A percentile compares a stretch with the other conserved stretches of the same genome.
phyloP scores from a whole-genome alignment of 2,888 invertebrate genomes.

The Sarcophaga carnaria region DNA sequence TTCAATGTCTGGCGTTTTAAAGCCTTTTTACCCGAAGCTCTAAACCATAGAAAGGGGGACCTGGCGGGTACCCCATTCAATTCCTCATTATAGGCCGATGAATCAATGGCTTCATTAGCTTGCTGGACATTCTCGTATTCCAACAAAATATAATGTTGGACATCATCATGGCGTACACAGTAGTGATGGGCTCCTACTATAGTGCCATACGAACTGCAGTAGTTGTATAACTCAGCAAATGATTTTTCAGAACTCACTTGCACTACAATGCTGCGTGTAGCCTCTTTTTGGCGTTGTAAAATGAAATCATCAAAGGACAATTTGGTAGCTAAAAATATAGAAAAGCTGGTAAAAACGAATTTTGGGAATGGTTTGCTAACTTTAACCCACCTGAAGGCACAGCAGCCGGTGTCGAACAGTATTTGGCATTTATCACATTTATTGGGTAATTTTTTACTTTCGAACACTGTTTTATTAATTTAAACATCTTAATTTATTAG shows the following conservation, averaged over 20 bases:
- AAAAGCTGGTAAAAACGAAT: neutral
- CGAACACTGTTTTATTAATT: conserved; percentile 44
- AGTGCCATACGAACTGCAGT: conserved; percentile 87
- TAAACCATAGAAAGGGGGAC: conserved; percentile 89
- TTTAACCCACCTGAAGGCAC: conserved; percentile 21
- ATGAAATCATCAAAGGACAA: conserved; percentile 84
- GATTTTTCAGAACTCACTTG: conserved; percentile 89
- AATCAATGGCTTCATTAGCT: conserved; percentile 83
- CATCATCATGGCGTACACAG: conserved; percentile 79
- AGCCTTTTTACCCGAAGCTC: conserved; percentile 81
- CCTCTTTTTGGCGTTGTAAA: conserved; percentile 85
- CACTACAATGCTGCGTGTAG: conserved; percentile 87
- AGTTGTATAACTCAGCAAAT: conserved; percentile 86
- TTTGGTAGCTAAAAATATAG: conserved; percentile 61
- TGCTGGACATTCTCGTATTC: conserved; percentile 85
- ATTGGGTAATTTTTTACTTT: conserved; percentile 40
- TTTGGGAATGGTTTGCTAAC: neutral
- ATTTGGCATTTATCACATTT: conserved; percentile 23
- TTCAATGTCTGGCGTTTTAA: conserved; percentile 31
- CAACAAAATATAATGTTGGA: conserved; percentile 89
- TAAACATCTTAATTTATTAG: conserved; percentile 48
- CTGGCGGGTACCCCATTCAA: conserved; percentile 85
- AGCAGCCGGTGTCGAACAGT: conserved; percentile 23
- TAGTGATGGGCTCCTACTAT: conserved; percentile 87
- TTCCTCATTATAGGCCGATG: conserved; percentile 84